Conservation (phyloP, 2,797 vertebrate genomes). For the Gorsachius magnificus region DNA sequence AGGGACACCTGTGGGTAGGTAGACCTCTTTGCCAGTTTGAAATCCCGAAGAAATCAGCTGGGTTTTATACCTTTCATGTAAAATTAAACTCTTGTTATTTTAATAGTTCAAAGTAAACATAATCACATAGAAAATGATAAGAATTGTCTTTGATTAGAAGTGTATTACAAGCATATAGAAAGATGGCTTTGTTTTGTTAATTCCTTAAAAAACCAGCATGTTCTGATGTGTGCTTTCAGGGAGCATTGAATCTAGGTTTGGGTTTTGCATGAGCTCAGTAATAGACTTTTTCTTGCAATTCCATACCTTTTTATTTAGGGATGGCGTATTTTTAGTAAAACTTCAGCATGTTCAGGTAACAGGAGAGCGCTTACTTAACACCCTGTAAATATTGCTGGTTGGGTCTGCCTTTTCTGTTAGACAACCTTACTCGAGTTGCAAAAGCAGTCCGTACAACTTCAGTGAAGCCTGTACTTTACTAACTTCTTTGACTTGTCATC, state of each 20-base stretch:
- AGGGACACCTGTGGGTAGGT: not conserved
- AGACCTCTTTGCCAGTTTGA: not conserved
- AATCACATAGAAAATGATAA: not conserved
- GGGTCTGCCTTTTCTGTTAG: not conserved
- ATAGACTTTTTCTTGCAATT: not conserved
- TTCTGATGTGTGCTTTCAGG: not conserved
- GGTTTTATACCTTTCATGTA: not conserved
- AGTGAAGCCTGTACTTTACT: not conserved
- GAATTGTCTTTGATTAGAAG: not conserved
- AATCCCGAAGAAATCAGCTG: not conserved
- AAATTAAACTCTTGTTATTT: not conserved
- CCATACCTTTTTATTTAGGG: not conserved
- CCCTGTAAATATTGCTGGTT: not conserved
- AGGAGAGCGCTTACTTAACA: not conserved
- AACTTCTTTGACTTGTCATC: not conserved
- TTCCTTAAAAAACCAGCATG: not conserved
- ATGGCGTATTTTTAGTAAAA: not conserved
- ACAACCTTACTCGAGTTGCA: not conserved
- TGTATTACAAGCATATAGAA: not conserved
- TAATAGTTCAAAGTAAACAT: not conserved
- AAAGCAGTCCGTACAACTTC: not conserved
- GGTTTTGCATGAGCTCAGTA: not conserved
- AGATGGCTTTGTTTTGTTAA: not conserved
- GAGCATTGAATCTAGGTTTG: not conserved
- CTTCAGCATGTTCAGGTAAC: not conserved